A percentile compares a stretch with the other conserved stretches of the same genome.
Conservation (phyloP, 2,113 vertebrate species). For the Etheostoma cragini region DNA sequence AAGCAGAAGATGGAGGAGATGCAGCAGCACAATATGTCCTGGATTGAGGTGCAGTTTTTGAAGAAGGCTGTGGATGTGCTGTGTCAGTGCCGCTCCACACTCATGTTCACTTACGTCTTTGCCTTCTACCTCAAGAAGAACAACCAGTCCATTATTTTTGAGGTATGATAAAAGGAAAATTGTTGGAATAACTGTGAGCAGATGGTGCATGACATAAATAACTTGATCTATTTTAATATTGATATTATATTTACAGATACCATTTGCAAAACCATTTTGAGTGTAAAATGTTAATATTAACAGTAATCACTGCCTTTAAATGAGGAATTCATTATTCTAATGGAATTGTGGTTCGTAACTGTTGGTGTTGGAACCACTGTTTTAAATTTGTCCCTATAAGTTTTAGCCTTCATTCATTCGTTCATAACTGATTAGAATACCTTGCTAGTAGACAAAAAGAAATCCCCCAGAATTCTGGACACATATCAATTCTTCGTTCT, state of each 20-base stretch:
- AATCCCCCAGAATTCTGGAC: background rate
- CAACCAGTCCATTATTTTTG: conserved; percentile 99
- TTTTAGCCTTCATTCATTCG: background rate
- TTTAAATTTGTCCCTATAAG: background rate
- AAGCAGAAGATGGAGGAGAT: conserved; percentile 99
- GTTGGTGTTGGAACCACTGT: too few relatives aligned
- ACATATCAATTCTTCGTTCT: background rate
- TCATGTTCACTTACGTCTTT: conserved; percentile 99
- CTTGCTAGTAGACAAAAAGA: background rate
- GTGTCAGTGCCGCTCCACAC: conserved; percentile 99
- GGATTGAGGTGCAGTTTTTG: conserved; percentile 99
- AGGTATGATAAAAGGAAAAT: conserved; percentile 82
- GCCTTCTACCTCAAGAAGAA: conserved; percentile 99
- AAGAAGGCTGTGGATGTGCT: conserved; percentile 99
- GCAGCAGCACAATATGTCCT: conserved; percentile 99
- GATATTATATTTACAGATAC: background rate
- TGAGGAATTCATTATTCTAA: background rate
- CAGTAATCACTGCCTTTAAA: background rate
- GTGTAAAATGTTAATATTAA: background rate
- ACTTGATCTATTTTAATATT: background rate
- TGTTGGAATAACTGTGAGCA: background rate
- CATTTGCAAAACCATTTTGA: background rate
- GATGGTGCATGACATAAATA: background rate
- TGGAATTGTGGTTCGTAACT: background rate
- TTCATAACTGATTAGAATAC: background rate